These are phyloP conservation scores for Eospalax fontanierii DNA, from an alignment of 2,797 vertebrate species.

Conservation along the genomic window DNA sequence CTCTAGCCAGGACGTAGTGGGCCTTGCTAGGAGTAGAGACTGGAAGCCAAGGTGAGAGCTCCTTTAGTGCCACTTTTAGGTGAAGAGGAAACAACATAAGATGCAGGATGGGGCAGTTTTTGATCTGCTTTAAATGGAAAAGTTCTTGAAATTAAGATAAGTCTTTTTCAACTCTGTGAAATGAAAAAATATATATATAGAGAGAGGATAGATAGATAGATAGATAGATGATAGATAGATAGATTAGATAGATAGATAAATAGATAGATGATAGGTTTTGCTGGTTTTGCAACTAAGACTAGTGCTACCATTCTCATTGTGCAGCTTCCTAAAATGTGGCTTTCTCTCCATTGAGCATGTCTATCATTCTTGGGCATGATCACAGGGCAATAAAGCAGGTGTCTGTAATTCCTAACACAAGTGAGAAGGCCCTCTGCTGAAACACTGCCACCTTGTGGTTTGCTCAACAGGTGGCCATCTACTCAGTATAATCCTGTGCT, in stretches of 20 bases:
- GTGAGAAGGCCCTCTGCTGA: constrained; percentile 67
- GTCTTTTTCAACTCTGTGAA: not conserved
- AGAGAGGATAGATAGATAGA: no score
- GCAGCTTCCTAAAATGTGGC: not conserved
- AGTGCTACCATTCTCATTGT: not conserved
- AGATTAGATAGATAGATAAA: no score
- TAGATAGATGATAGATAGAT: no score
- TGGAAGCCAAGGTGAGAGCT: not conserved
- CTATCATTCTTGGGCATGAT: not conserved
- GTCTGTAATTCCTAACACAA: not conserved
- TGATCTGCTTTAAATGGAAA: not conserved
- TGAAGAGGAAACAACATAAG: not conserved
- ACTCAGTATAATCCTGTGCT: not conserved
- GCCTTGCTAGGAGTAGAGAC: not conserved
- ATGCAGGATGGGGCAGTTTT: not conserved
- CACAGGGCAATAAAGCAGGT: not conserved
- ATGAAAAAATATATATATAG: no score
- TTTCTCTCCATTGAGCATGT: not conserved
- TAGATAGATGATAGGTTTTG: not conserved
- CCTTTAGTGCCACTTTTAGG: not conserved
- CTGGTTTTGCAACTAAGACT: not conserved
- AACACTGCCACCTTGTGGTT: constrained; percentile 89
- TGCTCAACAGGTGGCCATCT: constrained; percentile 60
- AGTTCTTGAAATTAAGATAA: not conserved
- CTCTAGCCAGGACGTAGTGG: not conserved